These are phyloP conservation scores for Luehdorfia chinensis DNA, from an alignment of 1,140 invertebrate genomes.

Conservation along the genomic window DNA sequence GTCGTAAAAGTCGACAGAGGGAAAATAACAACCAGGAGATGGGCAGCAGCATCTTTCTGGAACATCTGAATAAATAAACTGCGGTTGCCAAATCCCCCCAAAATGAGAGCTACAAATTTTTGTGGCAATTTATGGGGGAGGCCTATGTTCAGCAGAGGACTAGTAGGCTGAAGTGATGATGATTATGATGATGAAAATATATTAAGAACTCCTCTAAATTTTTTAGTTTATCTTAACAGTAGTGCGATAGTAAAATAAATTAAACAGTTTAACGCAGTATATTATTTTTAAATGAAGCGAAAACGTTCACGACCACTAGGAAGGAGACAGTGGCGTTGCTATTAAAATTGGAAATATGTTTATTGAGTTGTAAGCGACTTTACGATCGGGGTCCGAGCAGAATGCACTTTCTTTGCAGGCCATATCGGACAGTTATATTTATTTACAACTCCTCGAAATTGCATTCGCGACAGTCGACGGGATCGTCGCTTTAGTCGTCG, in stretches of 20 bases:
- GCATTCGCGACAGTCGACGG: constrained; percentile 35
- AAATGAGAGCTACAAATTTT: no score
- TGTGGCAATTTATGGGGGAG: no score
- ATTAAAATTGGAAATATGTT: constrained; percentile 59
- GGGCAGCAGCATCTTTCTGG: no score
- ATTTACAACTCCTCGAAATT: constrained; percentile 59
- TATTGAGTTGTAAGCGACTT: constrained; percentile 61
- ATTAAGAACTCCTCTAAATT: no score
- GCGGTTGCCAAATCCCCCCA: no score
- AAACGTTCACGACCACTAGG: constrained; percentile 2
- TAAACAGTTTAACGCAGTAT: constrained; percentile 8
- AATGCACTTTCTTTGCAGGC: constrained; percentile 44
- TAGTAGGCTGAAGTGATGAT: no score
- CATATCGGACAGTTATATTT: constrained; percentile 65
- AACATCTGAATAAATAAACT: no score
- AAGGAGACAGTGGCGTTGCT: constrained; percentile 25
- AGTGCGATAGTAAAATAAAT: constrained; percentile 1
- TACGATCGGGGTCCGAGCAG: constrained; percentile 40
- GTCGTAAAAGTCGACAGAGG: no score
- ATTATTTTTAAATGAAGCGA: constrained; percentile 8
- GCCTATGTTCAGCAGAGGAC: no score
- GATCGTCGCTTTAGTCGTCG: constrained; percentile 30
- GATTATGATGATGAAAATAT: no score
- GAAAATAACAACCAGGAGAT: no score
- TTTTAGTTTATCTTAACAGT: no score